Evolutionary conservation across 2,113 vertebrate genomes (phyloP).

Genomic region (Scartelaos histophorus): DNA sequence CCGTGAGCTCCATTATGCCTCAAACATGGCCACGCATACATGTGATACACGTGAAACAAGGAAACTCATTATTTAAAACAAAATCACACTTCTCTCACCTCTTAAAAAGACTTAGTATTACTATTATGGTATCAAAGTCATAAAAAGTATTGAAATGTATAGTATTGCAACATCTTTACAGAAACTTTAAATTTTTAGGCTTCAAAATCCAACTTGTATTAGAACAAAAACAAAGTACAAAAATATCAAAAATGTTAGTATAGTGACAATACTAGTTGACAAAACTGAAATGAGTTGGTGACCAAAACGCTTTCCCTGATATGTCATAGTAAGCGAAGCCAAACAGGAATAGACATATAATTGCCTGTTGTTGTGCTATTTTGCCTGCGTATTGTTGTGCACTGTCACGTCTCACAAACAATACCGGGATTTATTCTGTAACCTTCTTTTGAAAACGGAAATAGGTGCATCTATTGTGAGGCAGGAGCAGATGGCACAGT

Average conservation of each 20-base stretch:
- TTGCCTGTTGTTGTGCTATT: not conserved
- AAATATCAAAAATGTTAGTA: not conserved
- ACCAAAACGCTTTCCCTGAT: not conserved
- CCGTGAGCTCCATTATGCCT: too few species aligned
- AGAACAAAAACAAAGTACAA: too few species aligned
- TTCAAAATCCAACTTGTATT: too few species aligned
- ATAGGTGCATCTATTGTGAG: conserved; percentile 3
- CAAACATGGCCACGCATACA: too few species aligned
- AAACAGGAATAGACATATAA: not conserved
- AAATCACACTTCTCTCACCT: too few species aligned
- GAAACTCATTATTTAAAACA: too few species aligned
- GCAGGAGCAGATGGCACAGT: not conserved
- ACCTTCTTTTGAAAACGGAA: not conserved
- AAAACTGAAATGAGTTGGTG: not conserved
- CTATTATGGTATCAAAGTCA: not conserved
- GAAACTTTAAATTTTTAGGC: too few species aligned
- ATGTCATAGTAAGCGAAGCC: not conserved
- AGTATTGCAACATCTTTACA: too few species aligned
- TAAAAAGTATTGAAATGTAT: too few species aligned
- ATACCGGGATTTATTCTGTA: conserved; percentile 7
- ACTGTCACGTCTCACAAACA: not conserved
- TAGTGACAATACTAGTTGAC: not conserved
- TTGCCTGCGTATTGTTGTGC: not conserved
- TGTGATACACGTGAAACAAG: too few species aligned
- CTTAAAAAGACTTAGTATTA: not conserved